Evolutionary conservation across 2,888 invertebrate genomes (phyloP), one percentile per base, ranked within the genome.

Genomic region (Agriopis leucophaearia): DNA sequence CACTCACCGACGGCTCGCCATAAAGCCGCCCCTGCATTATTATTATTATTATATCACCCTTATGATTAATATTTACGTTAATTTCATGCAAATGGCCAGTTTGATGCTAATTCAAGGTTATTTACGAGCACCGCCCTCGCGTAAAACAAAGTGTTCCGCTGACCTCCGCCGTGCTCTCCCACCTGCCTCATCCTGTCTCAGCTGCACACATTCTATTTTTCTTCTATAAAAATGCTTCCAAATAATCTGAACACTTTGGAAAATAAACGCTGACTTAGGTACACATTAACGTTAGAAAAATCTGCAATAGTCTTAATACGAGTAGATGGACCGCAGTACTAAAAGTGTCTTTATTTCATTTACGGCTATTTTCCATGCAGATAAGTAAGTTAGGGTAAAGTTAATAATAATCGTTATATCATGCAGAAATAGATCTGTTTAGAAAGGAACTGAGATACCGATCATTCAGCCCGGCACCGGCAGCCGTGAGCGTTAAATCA

Each of bases 21-120:
- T n/a, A n/a, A n/a, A n/a, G n/a, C n/a, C n/a, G n/a, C n/a, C n/a
- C n/a, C n/a, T n/a, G n/a, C n/a, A n/a, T n/a, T n/a, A n/a, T n/a
- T n/a, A n/a, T n/a, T n/a, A n/a, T n/a, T n/a, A n/a, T n/a, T n/a
- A n/a, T 76, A 72, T 73, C 73, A 63, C 76, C 77, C 74, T 73
- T 74, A 78, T 82, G 83, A 86, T 88, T 86, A 83, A 87, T 87
- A 87, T 87, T 87, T 84, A 86, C 86, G 85, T 82, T 83, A 82
- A 87, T 85, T 82, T 77, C 76, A 86, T 85, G 86, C 80, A 85
- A 88, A 85, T 81, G 79, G 81, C 80, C 79, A 72, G 81, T 84
- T 81, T 77, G 77, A 76, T 77, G 80, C 74, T 81, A 84, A 84
- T 81, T 79, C 78, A 72, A 75, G 54, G 74, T 82, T 78, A 81